Evolutionary conservation across 2,797 vertebrate species (phyloP), one percentile per base, ranked within the genome.

Genomic region (Enteromius thamalakanensis): DNA sequence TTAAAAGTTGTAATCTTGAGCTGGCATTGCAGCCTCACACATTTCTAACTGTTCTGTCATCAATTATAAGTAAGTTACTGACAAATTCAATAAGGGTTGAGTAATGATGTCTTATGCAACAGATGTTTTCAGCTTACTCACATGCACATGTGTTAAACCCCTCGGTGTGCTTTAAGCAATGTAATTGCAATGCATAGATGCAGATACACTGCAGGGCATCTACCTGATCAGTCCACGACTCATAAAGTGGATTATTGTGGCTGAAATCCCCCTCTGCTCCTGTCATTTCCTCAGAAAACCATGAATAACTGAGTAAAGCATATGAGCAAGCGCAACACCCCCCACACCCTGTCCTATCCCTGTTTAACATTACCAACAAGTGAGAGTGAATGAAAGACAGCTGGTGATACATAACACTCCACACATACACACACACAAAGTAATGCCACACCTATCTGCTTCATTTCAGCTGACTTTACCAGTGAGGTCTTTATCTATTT

Each of bases 361-460:
- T 76, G 71, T 62, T 76, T 40, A 76, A 42, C 62, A 29, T 76
- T n/a, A 53, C 10, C 47, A 68, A 65, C 60, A 75, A 75, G 42
- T 53, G n/a, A 74, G 47, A 68, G 49, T 55, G 42, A 68, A 76
- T 76, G 47, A 23, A 76, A 67, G 80, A 82, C 80, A 53, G 80
- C 80, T 76, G 80, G 32, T 75, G 32, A 81, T 64, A 53, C 15
- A 81, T 65, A 49, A 51, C 9, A 1, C 40, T 23, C 21, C 14
- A 14, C 37, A 15, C 37, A 69, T 37, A 37, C 64, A 65, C 15
- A 19, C 29, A 65, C 29, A 64, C 60, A 62, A 23, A 64, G 75
- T 32, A 29, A 21, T 45, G 17, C 72, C 32, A 58, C 34, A 37
- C 72, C 19, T 58, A 40, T 58, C 3, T 75, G 49, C 6, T 75